Evolutionary conservation across 1,140 invertebrate genomes (phyloP), one percentile per base, ranked within the genome.

Genomic region (Cataglyphis hispanica): DNA sequence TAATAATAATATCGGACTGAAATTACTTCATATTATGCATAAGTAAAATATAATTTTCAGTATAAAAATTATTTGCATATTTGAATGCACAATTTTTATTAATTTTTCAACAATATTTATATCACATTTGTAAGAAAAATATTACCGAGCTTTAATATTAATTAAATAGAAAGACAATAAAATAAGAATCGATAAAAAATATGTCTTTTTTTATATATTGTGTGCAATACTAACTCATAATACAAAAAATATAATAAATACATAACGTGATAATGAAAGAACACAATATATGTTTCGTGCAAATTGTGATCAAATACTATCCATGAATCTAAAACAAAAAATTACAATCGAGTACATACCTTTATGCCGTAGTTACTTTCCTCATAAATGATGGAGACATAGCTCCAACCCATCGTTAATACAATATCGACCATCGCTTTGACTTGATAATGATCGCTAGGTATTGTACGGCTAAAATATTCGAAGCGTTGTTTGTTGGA

Each of bases 321-420:
- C 3, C 10, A 72, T 74, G 69, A 72, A 83, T 67, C 27, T 67
- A 31, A 37, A 67, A 67, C 37, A 16, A 25, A 25, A 84, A 31
- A 64, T 67, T 77, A 80, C 22, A 56, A 46, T 63, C 34, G 34
- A 63, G 34, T 46, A 78, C 56, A 83, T 63, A 99, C 98, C 97
- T 99, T 98, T 61, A 98, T 98, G 3, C 99, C 98, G 91, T 99
- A 99, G 95, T 98, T 99, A 66, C 98, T 99, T 93, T 99, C 98
- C 95, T 99, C 98, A 92, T 99, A 99, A 74, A 99, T 97, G 70
- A 99, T 98, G 34, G 98, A 99, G 0, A 99, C 97, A 94, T 99
- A 99, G 86, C 97, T 98, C 98, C 98, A 99, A 27, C 97, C 96
- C 93, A 99, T 97, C 85, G 95, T 95, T 78, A 96, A 96, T n/a